These are phyloP conservation scores for Caenorhabditis panamensis DNA, from an alignment of 2,888 invertebrate genomes.

Conservation along the genomic window DNA sequence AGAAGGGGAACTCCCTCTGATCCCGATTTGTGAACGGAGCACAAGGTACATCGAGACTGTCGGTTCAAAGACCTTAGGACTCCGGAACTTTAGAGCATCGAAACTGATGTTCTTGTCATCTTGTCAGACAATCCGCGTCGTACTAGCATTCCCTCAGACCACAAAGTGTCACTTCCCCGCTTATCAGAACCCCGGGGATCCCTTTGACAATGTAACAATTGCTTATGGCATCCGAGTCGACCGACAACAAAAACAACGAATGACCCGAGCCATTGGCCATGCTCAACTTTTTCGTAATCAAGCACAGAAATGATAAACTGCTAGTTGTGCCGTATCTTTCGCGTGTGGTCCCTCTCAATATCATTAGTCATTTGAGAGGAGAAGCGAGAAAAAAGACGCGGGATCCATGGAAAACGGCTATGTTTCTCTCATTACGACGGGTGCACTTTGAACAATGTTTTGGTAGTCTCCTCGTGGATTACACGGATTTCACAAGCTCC, in stretches of 20 bases:
- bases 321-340: constrained; percentile 33
- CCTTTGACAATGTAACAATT: not conserved
- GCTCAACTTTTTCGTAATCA: constrained; percentile 26
- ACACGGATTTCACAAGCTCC: constrained; percentile 17
- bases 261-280: constrained; percentile 10
- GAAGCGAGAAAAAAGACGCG: not conserved
- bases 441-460: not conserved
- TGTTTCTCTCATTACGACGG: constrained; percentile 9
- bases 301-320: constrained; percentile 40
- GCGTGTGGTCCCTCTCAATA: constrained; percentile 25
- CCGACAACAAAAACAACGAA: constrained; percentile 32
- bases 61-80: not conserved
- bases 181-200: not conserved
- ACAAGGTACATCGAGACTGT: constrained; percentile 20
- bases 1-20: constrained; percentile 21
- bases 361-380: constrained; percentile 34
- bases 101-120: not conserved
- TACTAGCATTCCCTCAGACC: not conserved
- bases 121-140: not conserved
- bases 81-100: not conserved
- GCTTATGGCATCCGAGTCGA: not conserved
- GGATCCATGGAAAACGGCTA: not conserved
- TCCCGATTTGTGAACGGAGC: constrained; percentile 46
- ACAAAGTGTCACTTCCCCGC: not conserved
- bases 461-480: not conserved